Conservation (phyloP, 2,888 invertebrate genomes). For the Callyntrura guangdongensis region DNA sequence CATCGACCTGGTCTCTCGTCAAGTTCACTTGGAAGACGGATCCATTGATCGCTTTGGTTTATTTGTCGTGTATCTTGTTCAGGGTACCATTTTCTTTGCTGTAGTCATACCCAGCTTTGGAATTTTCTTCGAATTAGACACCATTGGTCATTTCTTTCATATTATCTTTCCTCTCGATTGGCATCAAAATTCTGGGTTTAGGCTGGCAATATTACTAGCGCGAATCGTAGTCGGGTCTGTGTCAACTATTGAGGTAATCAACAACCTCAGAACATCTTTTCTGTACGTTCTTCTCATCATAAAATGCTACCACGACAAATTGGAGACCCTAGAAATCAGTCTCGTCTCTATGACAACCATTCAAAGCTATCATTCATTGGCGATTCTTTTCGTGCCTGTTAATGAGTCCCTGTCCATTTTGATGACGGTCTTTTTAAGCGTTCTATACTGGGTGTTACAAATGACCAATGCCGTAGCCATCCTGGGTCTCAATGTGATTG, state of each 20-base stretch:
- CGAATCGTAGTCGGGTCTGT: background rate
- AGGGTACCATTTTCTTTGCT: no score
- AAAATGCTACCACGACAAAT: background rate
- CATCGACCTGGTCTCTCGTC: no score
- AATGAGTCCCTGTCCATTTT: background rate
- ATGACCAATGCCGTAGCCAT: background rate
- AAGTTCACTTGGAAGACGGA: no score
- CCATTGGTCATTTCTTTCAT: background rate
- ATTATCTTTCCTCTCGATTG: background rate
- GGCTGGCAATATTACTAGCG: background rate
- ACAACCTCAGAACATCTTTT: background rate
- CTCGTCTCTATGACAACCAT: background rate
- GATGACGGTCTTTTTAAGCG: background rate
- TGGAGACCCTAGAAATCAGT: background rate
- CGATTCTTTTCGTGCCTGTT: background rate
- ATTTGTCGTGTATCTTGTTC: no score
- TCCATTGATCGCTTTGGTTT: no score
- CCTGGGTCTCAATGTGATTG: background rate
- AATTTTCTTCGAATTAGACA: slow-evolving; percentile 4
- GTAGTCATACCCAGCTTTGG: no score
- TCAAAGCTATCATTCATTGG: background rate
- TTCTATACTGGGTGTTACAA: slow-evolving; percentile 12
- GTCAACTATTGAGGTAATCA: background rate
- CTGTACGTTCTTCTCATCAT: background rate
- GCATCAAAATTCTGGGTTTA: background rate